Percentiles rank a stretch among this genome's conserved stretches.
Evolutionary conservation across 30 jellyfish, hydroid and myxozoan genomes (phyloP).

Genomic region (Rhopilema esculentum): DNA sequence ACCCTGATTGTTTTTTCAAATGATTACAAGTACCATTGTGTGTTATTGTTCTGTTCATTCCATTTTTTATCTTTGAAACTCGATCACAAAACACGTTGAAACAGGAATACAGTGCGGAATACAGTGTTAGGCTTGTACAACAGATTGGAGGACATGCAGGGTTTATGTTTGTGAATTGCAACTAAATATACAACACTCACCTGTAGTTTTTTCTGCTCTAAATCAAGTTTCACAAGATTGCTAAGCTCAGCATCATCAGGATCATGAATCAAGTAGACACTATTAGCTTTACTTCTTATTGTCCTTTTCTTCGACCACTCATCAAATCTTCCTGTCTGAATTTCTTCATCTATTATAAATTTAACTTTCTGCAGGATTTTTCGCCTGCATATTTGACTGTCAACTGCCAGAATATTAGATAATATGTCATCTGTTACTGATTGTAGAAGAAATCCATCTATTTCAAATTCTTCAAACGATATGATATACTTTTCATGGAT

Average conservation of each 20-base stretch:
- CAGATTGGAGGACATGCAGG: too few species aligned
- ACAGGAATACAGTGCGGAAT: too few species aligned
- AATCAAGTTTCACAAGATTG: constrained; percentile 24
- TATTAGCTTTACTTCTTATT: constrained; percentile 21
- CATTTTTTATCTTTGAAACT: too few species aligned
- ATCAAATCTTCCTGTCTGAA: constrained; percentile 34
- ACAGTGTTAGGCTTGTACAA: too few species aligned
- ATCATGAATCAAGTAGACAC: constrained; percentile 56
- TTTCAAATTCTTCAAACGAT: constrained; percentile 74
- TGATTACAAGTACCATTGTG: neutral
- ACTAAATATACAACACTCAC: constrained; percentile 1
- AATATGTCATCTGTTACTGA: constrained; percentile 43
- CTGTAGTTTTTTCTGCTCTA: constrained; percentile 56
- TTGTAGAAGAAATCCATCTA: constrained; percentile 54
- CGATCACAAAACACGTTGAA: too few species aligned
- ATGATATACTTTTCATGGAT: constrained; percentile 55
- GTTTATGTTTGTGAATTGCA: too few species aligned
- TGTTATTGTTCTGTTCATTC: too few species aligned
- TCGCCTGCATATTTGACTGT: constrained; percentile 61
- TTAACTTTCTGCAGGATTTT: constrained; percentile 49
- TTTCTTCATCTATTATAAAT: constrained; percentile 24
- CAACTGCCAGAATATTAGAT: constrained; percentile 59
- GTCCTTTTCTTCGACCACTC: constrained; percentile 36
- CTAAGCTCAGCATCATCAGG: constrained; percentile 67
- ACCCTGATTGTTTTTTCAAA: neutral